Percentiles rank a stretch among this genome's conserved stretches.
phyloP scores from a whole-genome alignment of 2,888 invertebrate species.

The Cheilosia urbana region DNA sequence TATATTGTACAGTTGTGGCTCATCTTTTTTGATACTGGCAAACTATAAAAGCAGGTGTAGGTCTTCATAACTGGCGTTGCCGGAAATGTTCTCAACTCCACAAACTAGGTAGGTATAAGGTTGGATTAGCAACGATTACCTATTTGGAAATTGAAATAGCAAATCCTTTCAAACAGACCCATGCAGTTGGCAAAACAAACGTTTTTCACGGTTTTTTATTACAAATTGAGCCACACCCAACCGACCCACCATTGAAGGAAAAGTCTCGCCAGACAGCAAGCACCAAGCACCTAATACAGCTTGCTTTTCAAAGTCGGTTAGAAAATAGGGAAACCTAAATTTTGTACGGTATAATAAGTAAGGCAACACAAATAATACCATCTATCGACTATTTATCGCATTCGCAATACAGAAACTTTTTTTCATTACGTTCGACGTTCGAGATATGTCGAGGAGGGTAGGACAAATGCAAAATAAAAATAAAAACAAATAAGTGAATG shows the following conservation, averaged over 20 bases:
- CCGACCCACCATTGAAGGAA: not conserved
- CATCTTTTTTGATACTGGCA: no score
- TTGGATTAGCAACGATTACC: no score
- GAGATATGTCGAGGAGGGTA: slow-evolving; percentile 40
- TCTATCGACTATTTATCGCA: slow-evolving; percentile 28
- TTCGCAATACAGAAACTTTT: slow-evolving; percentile 34
- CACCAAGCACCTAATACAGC: not conserved
- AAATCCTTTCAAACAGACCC: no score
- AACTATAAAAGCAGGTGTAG: no score
- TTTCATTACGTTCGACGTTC: slow-evolving; percentile 32
- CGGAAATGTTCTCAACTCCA: no score
- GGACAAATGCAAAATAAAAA: slow-evolving; percentile 53
- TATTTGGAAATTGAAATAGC: no score
- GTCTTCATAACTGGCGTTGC: no score
- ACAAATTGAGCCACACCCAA: slow-evolving; percentile 42
- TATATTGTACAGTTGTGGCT: no score
- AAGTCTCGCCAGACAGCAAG: slow-evolving; percentile 17
- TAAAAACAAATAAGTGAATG: slow-evolving; percentile 73
- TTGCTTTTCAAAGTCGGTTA: slow-evolving; percentile 25
- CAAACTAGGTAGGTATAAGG: no score
- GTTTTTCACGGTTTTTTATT: not conserved
- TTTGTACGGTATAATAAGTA: slow-evolving; percentile 2
- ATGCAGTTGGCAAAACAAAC: no score
- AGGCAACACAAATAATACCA: slow-evolving; percentile 1
- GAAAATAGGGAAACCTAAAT: slow-evolving; percentile 13